Evolutionary conservation across 2,797 vertebrate genomes (phyloP).

Genomic region (Valencia hispanica): DNA sequence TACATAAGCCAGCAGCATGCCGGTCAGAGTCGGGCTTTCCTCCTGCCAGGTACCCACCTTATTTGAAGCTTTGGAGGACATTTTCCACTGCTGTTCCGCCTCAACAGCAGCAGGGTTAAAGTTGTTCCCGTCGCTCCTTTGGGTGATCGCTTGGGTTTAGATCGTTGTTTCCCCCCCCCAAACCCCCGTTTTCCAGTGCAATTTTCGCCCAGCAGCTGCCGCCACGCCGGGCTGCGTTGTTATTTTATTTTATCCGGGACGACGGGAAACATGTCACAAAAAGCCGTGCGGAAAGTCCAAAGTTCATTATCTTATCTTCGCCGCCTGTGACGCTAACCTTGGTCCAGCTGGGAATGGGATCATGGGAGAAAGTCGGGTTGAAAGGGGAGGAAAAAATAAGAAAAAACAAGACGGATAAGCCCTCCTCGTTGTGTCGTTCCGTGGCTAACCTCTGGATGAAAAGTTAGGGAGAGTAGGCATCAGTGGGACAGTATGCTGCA

Average conservation of each 20-base stretch:
- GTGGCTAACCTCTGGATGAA: conserved; percentile 69
- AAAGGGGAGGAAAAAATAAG: conserved; percentile 2
- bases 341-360: conserved; percentile 48
- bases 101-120: conserved; percentile 61
- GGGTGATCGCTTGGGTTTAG: conserved; percentile 56
- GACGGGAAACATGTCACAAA: conserved; percentile 80
- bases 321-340: conserved; percentile 36
- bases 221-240: conserved; percentile 82
- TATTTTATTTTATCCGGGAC: conserved; percentile 79
- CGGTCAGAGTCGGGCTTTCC: conserved; percentile 9
- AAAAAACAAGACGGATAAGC: background rate
- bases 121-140: conserved; percentile 44
- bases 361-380: conserved; percentile 43
- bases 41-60: conserved; percentile 84
- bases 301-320: conserved; percentile 83
- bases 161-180: conserved; percentile 56
- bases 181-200: background rate
- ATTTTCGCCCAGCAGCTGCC: conserved; percentile 81
- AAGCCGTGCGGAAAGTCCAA: conserved; percentile 77
- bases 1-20: conserved; percentile 25
- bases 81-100: conserved; percentile 80
- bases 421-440: conserved; percentile 31
- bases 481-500: conserved; percentile 60
- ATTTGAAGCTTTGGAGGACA: conserved; percentile 89
- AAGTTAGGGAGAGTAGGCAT: conserved; percentile 69